Base-by-base conservation (phyloP, 2,797 vertebrate species). In the Jordanella pulchra region DNA sequence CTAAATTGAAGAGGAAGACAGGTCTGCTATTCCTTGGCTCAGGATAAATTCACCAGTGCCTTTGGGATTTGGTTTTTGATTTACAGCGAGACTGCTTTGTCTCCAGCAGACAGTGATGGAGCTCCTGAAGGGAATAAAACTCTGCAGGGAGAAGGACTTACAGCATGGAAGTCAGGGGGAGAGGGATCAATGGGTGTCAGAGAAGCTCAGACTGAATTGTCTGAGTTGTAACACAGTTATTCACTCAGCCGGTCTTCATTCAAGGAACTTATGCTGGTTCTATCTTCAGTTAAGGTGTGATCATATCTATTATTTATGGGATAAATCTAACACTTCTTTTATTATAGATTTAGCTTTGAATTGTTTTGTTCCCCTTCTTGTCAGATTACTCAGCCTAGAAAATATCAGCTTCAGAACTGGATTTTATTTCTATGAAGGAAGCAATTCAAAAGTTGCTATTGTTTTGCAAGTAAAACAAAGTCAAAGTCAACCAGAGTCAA, bases 31-130 rank as follows among this genome's bases (percentile, higher is more conserved):
- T 21, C 25, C 53, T 23, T 55, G 70, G 61, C 21, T 2, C 61
- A 47, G 65, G 32, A 65, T 76, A 53, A 23, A 65, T 67, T 72
- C 67, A 71, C 63, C 28, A 15, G 65, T 54, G 70, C 45, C 65
- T 76, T 25, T 71, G 60, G 74, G 77, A 67, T 84, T 78, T 73
- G 67, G 69, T 50, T 58, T 73, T 76, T 83, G 78, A 80, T 79
- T 83, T 78, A 67, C 45, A 23, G 45, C 61, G 56, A 74, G 67
- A 61, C 81, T 77, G 79, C 83, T 88, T 81, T 71, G 72, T 81
- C 78, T 84, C 79, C 65, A 48, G 71, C 44, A 75, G 74, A 79
- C 66, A 56, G 65, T 70, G 82, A 86, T 80, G 56, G 48, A 75
- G 65, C 75, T 73, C 73, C 30, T 35, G 42, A 79, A 68, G 55